These are phyloP conservation scores for Coranthus polyacanthus DNA, from an alignment of 2,797 vertebrate species.

Conservation along the genomic window DNA sequence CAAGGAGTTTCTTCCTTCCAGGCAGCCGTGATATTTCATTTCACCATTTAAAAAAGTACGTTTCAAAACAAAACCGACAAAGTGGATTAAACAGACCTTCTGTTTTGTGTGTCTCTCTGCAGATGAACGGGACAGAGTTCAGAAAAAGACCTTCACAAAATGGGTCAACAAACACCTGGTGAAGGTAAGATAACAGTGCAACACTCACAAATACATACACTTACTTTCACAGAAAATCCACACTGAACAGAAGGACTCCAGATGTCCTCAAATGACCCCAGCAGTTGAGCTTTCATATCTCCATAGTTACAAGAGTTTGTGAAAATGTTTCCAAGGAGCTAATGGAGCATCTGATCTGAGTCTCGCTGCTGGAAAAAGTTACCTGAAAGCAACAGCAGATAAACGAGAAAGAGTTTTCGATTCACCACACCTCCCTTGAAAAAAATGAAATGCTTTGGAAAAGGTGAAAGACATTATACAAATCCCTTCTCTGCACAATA, in stretches of 20 bases:
- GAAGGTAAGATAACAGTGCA: conserved; percentile 86
- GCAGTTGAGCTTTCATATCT: not conserved
- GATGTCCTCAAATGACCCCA: conserved; percentile 16
- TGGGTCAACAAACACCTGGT: conserved; percentile 99
- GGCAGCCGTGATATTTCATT: too few species aligned
- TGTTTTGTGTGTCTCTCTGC: conserved; percentile 57
- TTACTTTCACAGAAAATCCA: not conserved
- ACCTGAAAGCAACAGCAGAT: not conserved
- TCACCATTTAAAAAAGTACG: too few species aligned
- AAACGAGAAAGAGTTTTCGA: not conserved
- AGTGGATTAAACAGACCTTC: conserved; percentile 1
- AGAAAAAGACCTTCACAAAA: conserved; percentile 99
- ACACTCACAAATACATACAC: not conserved
- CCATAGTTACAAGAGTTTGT: conserved; percentile 2
- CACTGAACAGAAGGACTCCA: not conserved
- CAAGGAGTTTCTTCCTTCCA: too few species aligned
- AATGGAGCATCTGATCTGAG: not conserved
- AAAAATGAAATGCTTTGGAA: conserved; percentile 15
- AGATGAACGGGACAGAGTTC: conserved; percentile 97
- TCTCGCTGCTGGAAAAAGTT: conserved; percentile 8
- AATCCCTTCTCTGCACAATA: not conserved
- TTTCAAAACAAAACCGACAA: too few species aligned
- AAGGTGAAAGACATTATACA: conserved; percentile 7
- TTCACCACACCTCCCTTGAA: not conserved
- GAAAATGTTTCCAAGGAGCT: not conserved